Conservation (phyloP, 92 coral and sea anemone genomes). For the Siderastrea siderea region DNA sequence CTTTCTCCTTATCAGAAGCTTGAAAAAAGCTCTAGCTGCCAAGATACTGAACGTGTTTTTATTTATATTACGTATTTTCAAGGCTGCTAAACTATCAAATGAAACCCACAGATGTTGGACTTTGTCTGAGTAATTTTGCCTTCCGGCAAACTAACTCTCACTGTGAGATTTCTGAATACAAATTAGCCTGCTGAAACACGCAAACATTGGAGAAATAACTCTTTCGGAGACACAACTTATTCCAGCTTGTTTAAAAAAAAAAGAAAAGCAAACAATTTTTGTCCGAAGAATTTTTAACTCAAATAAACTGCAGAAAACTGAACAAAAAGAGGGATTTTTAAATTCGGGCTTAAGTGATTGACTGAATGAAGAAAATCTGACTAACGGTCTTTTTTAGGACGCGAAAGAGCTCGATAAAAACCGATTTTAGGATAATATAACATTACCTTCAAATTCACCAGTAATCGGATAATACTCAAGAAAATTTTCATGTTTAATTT, state of each 20-base stretch:
- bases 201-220: slow-evolving; percentile 14
- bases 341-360: not conserved
- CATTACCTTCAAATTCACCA: not conserved
- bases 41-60: slow-evolving; percentile 12
- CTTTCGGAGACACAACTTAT: not conserved
- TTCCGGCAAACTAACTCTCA: slow-evolving; percentile 51
- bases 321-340: not conserved
- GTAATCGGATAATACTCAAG: not conserved
- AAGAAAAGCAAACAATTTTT: not conserved
- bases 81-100: slow-evolving; percentile 39
- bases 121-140: slow-evolving; percentile 43
- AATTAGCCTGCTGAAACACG: slow-evolving; percentile 26
- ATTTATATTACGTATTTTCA: slow-evolving; percentile 1
- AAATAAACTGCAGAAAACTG: not conserved
- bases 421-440: not conserved
- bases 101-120: slow-evolving; percentile 51
- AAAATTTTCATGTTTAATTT: not conserved
- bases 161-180: slow-evolving; percentile 28
- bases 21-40: not conserved
- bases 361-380: no score
- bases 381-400: not conserved
- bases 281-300: not conserved
- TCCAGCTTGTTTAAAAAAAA: slow-evolving; percentile 5
- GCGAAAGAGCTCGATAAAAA: not conserved
- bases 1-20: not conserved